Conservation (phyloP, 2,113 vertebrate species). For the Eonycteris spelaea region DNA sequence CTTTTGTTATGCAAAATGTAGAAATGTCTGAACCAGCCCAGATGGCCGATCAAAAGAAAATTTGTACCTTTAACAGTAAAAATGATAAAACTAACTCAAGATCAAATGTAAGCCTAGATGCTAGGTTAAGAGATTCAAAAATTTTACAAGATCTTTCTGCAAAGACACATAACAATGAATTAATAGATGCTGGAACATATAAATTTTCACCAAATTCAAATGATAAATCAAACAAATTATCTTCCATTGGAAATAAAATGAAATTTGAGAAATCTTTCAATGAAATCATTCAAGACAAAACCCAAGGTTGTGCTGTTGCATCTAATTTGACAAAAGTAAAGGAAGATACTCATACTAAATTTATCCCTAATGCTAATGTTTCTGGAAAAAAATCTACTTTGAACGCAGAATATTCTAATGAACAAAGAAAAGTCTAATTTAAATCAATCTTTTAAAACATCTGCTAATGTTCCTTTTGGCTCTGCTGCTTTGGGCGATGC, state of each 20-base stretch:
- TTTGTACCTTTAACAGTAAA: slow-evolving; percentile 56
- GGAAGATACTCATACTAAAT: slow-evolving; percentile 51
- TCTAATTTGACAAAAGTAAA: slow-evolving; percentile 51
- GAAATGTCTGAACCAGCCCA: slow-evolving; percentile 80
- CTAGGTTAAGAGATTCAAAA: slow-evolving; percentile 28
- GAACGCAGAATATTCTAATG: slow-evolving; percentile 14
- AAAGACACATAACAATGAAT: slow-evolving; percentile 47
- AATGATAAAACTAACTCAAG: slow-evolving; percentile 28
- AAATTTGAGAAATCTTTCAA: slow-evolving; percentile 58
- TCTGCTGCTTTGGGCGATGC: slow-evolving; percentile 22
- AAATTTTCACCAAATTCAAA: slow-evolving; percentile 37
- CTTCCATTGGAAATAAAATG: slow-evolving; percentile 67
- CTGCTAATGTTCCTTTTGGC: slow-evolving; percentile 37
- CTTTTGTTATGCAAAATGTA: slow-evolving; percentile 85
- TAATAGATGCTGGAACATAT: slow-evolving; percentile 24
- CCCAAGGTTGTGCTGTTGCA: slow-evolving; percentile 15
- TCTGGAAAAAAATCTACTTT: slow-evolving; percentile 43
- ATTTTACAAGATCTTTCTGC: slow-evolving; percentile 60
- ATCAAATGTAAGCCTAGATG: slow-evolving; percentile 33
- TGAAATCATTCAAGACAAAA: slow-evolving; percentile 50
- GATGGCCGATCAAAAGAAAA: not conserved
- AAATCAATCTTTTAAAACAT: slow-evolving; percentile 47
- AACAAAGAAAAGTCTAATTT: slow-evolving; percentile 7
- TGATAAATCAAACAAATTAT: slow-evolving; percentile 33
- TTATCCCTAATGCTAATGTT: not conserved